Evolutionary conservation across 1,140 invertebrate genomes (phyloP).

Genomic region (Drepana arcuata): DNA sequence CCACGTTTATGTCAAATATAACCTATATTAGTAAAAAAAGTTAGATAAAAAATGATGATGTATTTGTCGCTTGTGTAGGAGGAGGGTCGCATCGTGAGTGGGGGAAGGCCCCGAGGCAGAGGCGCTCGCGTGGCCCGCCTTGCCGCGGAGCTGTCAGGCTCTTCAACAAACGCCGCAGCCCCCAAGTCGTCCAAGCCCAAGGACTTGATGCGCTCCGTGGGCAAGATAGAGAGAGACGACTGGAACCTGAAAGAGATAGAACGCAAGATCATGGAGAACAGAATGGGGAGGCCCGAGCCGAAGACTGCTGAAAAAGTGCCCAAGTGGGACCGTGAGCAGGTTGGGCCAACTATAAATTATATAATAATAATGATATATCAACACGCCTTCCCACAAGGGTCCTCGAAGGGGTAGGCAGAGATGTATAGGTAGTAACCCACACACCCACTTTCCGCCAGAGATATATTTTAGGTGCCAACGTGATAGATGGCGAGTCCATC

Average conservation of each 20-base stretch:
- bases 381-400: no score
- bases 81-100: slow-evolving; percentile 40
- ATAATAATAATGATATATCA: no score
- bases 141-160: slow-evolving; percentile 70
- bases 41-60: no score
- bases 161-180: slow-evolving; percentile 31
- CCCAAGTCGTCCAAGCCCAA: slow-evolving; percentile 81
- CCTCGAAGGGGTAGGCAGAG: no score
- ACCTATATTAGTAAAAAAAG: no score
- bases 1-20: no score
- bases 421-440: no score
- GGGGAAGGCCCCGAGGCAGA: slow-evolving; percentile 24
- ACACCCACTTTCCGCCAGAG: no score
- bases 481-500: no score
- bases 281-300: slow-evolving; percentile 77
- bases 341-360: no score
- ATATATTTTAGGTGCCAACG: no score
- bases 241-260: slow-evolving; percentile 95
- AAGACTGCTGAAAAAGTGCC: slow-evolving; percentile 86
- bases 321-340: slow-evolving; percentile 90
- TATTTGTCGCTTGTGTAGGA: no score
- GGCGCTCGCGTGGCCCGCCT: slow-evolving; percentile 77
- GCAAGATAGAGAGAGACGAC: slow-evolving; percentile 91
- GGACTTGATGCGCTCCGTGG: slow-evolving; percentile 88
- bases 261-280: slow-evolving; percentile 90